Evolutionary conservation across 2,888 invertebrate species (phyloP), one percentile per base, ranked within the genome.

Genomic region (Xestia xanthographa): DNA sequence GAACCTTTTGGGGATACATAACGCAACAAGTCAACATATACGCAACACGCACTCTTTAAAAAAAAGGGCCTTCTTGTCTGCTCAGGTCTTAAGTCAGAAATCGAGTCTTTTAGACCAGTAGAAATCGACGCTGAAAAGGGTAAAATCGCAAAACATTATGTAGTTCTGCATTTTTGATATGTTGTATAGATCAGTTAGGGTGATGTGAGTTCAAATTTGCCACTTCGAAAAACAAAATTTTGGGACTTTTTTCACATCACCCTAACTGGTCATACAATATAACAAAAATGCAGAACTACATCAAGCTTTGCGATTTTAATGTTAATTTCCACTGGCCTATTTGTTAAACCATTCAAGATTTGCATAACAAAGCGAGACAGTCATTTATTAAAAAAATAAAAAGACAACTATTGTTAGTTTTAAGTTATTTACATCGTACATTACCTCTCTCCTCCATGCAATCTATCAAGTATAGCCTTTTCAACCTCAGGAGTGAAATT

Each of bases 361-460:
- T 83, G 69, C 80, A 85, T 85, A 20, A 84, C 78, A 79, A 77
- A 63, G 26, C 58, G 6, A 70, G 45, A 58, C 79, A 43, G 38
- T 58, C 20, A 69, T 77, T 77, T 63, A 74, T 77, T 22, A 29
- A 58, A 72, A 68, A 67, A 53, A 8, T n/a, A 38, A 63, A 63
- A 66, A 22, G 29, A 70, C 34, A 41, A 34, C 5, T 17, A 34
- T 69, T 50, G 43, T 66, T 45, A 56, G 14, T 5, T 68, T n/a
- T 60, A 34, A 78, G 34, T 70, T n/a, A 73, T 53, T 77, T 72
- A 43, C 66, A 45, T 78, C 17, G 66, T 76, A 72, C 74, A 90
- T 66, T 90, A 97, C 97, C 97, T 97, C 95, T 98, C 98, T 53
- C 98, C 98, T 5, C 98, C 98, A 90, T 98, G 98, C 88, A 98